Percentiles rank a stretch among this genome's conserved stretches.
These are phyloP conservation scores for Anthoscopus minutus DNA, from an alignment of 2,113 vertebrate species.

Conservation along the genomic window DNA sequence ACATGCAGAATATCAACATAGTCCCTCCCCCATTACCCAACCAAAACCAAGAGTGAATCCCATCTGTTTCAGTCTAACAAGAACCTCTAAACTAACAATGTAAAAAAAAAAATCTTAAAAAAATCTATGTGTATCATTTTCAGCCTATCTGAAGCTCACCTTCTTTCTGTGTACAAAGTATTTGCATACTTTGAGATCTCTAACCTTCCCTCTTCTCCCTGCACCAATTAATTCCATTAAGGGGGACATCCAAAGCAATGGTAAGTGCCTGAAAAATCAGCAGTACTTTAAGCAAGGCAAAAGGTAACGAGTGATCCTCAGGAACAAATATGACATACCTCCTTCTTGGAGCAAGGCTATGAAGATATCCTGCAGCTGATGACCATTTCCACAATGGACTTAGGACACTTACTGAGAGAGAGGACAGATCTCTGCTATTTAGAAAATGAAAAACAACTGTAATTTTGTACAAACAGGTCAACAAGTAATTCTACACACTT, in stretches of 20 bases:
- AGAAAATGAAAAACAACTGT: not conserved
- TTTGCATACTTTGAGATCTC: not conserved
- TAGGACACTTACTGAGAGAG: not conserved
- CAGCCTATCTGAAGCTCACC: not conserved
- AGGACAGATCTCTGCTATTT: not conserved
- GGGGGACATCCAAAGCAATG: not conserved
- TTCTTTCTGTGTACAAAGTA: not conserved
- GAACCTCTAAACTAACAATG: not conserved
- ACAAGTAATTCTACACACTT: not conserved
- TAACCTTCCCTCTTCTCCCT: not conserved
- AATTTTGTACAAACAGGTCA: not conserved
- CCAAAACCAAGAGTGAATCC: not conserved
- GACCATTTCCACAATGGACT: not conserved
- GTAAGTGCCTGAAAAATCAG: not conserved
- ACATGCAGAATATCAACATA: not conserved
- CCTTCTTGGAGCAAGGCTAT: not conserved
- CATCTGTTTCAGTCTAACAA: not conserved
- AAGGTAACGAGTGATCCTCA: not conserved
- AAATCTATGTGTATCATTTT: accelerated
- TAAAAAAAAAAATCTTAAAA: not conserved
- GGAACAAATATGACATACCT: not conserved
- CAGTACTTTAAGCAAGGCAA: not conserved
- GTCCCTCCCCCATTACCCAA: not conserved
- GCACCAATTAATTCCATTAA: not conserved
- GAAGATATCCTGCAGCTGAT: not conserved